Conservation (phyloP, 1,140 invertebrate species). For the Drosophila ananassae region DNA sequence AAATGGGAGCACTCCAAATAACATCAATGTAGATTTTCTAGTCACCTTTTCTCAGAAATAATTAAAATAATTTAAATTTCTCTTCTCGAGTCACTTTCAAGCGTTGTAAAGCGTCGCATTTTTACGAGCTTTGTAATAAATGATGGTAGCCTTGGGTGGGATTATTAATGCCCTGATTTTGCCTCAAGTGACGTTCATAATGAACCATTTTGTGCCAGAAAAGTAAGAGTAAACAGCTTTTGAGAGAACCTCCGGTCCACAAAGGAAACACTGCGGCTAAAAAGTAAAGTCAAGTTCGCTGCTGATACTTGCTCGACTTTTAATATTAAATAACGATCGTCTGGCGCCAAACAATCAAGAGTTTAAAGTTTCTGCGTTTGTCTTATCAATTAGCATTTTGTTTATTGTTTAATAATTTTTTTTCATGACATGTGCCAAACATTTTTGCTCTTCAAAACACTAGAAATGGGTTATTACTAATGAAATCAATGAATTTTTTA, state of each 20-base stretch:
- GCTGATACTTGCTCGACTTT: conserved; percentile 40
- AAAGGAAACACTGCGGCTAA: conserved; percentile 17
- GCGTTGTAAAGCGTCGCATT: conserved; percentile 29
- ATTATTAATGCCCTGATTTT: conserved; percentile 61
- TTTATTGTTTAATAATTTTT: conserved; percentile 59
- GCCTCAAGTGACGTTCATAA: conserved; percentile 61
- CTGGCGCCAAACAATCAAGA: conserved; percentile 72
- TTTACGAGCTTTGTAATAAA: conserved; percentile 39
- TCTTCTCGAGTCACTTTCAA: conserved; percentile 13
- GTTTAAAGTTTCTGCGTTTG: conserved; percentile 43
- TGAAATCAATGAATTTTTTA: background rate
- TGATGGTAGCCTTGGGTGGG: conserved; percentile 41
- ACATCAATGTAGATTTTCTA: too few species aligned
- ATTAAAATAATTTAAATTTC: background rate
- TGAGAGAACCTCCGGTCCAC: conserved; percentile 5
- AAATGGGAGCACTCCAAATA: background rate
- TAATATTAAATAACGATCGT: conserved; percentile 52
- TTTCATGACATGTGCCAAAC: conserved; percentile 36
- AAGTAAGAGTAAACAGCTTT: conserved; percentile 52
- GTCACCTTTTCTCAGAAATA: background rate
- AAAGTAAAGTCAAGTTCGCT: conserved; percentile 26
- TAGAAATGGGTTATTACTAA: conserved; percentile 2
- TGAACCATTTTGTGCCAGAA: conserved; percentile 53
- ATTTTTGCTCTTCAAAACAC: conserved; percentile 10
- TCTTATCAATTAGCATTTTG: conserved; percentile 62